Base-by-base conservation (phyloP, 30 jellyfish, hydroid and myxozoan genomes). In the Hydra vulgaris region DNA sequence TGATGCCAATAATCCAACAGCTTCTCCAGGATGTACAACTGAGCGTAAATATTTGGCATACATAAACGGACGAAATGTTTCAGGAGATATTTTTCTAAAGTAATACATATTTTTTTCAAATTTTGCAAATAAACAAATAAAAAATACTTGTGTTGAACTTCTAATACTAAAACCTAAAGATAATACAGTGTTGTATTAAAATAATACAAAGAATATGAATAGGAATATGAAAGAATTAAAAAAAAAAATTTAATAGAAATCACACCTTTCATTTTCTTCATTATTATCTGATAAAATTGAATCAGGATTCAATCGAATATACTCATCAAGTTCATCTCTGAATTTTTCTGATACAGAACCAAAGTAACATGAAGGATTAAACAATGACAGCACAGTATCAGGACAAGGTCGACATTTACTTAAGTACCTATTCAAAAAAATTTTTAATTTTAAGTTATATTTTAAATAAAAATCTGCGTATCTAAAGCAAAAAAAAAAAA, bases 1-100 rank as follows among this genome's bases (percentile, higher is more conserved):
- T 18, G 97, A 95, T 71, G 99, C 99, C 15, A 94, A 85, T 20
- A 89, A 73, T 8, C 99, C 99, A 22, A 94, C 99, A 69, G 99
- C 97, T 82, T 94, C 99, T 74, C 99, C 99, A 0, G 99, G 96
- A 15, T 84, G 85, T 0, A 90, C 94, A 54, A 89, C 56, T 53
- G 97, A 86, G 27, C 88, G 76, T 67, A 87, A 54, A 81, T 88
- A 94, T 66, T 94, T 94, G 55, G 89, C 83, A 85, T 56, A 21
- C 96, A 94, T 82, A 53, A 94, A 52, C 5, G 95, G 84, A 21
- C 67, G 27, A 55, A 94, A 94, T 52, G 82, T 84, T 20, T 88
- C 92, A 22, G 72, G 25, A 15, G 81, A 67, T 15, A 80, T 26
- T 22, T 54, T 80, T 26, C 83, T 54, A 66, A 25, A 21, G n/a